Percentiles rank a stretch among this genome's conserved stretches.
Evolutionary conservation across 2,888 invertebrate species (phyloP).

Genomic region (Lasioglossum villosulum): DNA sequence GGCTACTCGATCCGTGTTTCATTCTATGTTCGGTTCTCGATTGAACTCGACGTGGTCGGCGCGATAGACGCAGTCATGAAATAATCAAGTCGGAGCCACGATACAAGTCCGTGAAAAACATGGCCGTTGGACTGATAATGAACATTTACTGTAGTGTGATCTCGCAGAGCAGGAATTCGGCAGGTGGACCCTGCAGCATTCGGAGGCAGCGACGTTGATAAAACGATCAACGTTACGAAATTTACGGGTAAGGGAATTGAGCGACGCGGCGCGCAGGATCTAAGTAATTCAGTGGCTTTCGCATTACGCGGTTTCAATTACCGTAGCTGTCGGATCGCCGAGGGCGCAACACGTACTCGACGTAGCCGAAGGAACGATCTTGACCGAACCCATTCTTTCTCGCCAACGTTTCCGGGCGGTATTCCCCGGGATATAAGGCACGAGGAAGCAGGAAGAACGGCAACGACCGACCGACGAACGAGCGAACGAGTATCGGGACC

Average conservation of each 20-base stretch:
- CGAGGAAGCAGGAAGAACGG: conserved; percentile 12
- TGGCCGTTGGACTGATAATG: no score
- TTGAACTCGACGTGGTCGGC: no score
- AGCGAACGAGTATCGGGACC: conserved; percentile 26
- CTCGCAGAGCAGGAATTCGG: not conserved
- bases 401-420: conserved; percentile 22
- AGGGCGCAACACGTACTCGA: conserved; percentile 35
- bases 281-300: conserved; percentile 22
- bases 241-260: conserved; percentile 4
- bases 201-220: not conserved
- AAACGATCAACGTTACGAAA: not conserved
- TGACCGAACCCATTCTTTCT: conserved; percentile 37
- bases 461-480: not conserved
- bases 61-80: no score
- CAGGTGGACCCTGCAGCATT: not conserved
- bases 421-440: conserved; percentile 37
- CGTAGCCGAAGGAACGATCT: conserved; percentile 22
- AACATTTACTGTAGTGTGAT: not conserved
- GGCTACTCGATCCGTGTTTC: no score
- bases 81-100: no score
- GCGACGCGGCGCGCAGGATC: not conserved
- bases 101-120: no score
- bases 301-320: conserved; percentile 36
- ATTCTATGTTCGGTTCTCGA: no score
- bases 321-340: conserved; percentile 13